phyloP scores from a whole-genome alignment of 2,888 invertebrate species.

The Cheilosia vulpina region DNA sequence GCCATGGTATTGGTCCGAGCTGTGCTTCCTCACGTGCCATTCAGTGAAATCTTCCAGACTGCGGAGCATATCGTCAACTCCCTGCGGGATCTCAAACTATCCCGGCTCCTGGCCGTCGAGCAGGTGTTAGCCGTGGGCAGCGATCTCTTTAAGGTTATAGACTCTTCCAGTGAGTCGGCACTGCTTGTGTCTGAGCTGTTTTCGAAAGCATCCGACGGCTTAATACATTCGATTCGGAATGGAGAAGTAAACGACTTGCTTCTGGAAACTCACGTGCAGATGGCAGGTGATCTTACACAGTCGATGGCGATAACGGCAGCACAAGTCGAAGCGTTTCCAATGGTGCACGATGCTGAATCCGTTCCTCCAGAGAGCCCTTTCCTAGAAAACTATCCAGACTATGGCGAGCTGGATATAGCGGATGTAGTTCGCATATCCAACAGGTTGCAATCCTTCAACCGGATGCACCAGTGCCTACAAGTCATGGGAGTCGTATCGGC shows the following conservation, averaged over 20 bases:
- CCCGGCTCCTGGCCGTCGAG: constrained; percentile 72
- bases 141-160: constrained; percentile 39
- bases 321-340: constrained; percentile 66
- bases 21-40: constrained; percentile 48
- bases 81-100: constrained; percentile 43
- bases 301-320: constrained; percentile 60
- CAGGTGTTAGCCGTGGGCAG: constrained; percentile 67
- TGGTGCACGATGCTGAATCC: constrained; percentile 39
- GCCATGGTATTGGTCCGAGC: constrained; percentile 55
- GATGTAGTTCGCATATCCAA: constrained; percentile 67
- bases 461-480: constrained; percentile 46
- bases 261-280: constrained; percentile 44
- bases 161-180: constrained; percentile 64
- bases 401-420: constrained; percentile 69
- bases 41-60: constrained; percentile 12
- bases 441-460: constrained; percentile 67
- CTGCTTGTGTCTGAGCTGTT: constrained; percentile 62
- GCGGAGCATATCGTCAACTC: constrained; percentile 33
- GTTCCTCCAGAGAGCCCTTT: constrained; percentile 55
- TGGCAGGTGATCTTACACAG: constrained; percentile 38
- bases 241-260: constrained; percentile 68
- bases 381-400: constrained; percentile 73
- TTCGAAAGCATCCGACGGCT: constrained; percentile 57
- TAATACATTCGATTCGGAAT: constrained; percentile 56
- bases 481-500: constrained; percentile 51